Evolutionary conservation across 2,113 vertebrate species (phyloP), one percentile per base, ranked within the genome.

Genomic region (Muntiacus reevesi): DNA sequence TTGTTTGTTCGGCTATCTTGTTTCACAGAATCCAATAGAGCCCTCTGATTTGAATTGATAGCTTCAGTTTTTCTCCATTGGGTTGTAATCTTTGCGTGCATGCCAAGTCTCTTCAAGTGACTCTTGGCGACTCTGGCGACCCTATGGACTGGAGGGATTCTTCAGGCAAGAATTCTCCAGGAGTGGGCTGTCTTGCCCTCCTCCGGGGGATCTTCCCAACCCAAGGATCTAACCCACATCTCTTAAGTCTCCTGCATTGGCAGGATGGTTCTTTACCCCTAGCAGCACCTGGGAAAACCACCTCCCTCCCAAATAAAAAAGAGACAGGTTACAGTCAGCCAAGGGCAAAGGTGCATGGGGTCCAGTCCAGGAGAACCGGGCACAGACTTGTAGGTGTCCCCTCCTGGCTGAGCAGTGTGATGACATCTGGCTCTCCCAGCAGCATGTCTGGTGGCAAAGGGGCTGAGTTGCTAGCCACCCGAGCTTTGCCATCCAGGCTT

Each of bases 401-500:
- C 5, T 30, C 3, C 45, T 16, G 2, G 27, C 0, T 67, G 19
- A 78, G 1, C 7, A 7, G 1, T 11, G 5, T 0, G 1, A 2
- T 1, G 7, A 28, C 0, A 2, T 7, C 2, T 33, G 1, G 3
- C 33, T 17, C 28, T 40, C 10, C 62, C 54, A 6, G 27, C 40
- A 17, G 1, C 2, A 1, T 0, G 28, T 27, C 0, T 11, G 1
- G 6, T 12, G 21, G 15, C 3, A 3, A 11, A 0, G 1, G 25
- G 2, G 4, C 27, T 25, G 4, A 15, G 40, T 19, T 25, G 13
- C 27, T 15, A 14, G 25, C 16, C 62, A 4, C 13, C 1, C 9
- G 1, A 11, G 33, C 33, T 55, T 36, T 5, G 23, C 40, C 0
- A 1, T n/a, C 7, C 59, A 0, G 52, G n/a, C 7, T 78, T 76